Conservation (phyloP, 2,113 vertebrate genomes). For the Lasiurus borealis region DNA sequence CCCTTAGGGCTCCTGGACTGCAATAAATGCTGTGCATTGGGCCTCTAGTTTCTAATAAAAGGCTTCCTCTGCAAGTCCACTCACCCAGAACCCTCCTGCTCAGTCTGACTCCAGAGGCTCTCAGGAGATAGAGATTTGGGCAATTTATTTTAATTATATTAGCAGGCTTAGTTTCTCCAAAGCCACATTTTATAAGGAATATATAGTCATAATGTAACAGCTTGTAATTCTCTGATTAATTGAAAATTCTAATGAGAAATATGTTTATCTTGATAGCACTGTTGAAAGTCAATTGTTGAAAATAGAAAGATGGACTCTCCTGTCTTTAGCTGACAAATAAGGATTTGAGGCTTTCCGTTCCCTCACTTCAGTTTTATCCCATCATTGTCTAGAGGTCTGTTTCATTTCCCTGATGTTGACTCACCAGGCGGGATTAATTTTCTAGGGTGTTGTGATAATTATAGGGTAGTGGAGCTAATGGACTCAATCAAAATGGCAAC, state of each 20-base stretch:
- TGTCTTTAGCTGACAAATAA: neutral
- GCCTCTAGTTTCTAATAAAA: neutral
- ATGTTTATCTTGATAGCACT: conserved; percentile 35
- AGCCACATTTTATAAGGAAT: neutral
- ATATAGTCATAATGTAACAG: neutral
- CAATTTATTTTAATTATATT: neutral
- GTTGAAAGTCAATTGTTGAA: conserved; percentile 17
- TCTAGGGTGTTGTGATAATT: conserved; percentile 79
- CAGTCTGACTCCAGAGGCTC: neutral
- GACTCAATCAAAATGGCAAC: conserved; percentile 69
- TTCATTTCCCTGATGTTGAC: conserved; percentile 69
- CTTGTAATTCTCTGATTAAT: neutral
- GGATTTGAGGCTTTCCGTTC: conserved; percentile 11
- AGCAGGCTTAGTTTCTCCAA: neutral
- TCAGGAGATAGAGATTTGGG: conserved; percentile 8
- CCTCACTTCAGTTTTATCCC: conserved; percentile 28
- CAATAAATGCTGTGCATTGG: too few species aligned
- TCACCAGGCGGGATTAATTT: conserved; percentile 78
- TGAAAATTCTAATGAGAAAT: neutral
- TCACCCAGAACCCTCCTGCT: neutral
- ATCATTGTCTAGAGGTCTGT: conserved; percentile 63
- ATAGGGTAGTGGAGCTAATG: conserved; percentile 73
- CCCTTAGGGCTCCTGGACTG: too few species aligned
- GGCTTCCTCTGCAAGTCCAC: neutral
- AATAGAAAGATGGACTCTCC: neutral